Conservation (phyloP, 2,797 vertebrate species). For the Phrynocephalus forsythii region DNA sequence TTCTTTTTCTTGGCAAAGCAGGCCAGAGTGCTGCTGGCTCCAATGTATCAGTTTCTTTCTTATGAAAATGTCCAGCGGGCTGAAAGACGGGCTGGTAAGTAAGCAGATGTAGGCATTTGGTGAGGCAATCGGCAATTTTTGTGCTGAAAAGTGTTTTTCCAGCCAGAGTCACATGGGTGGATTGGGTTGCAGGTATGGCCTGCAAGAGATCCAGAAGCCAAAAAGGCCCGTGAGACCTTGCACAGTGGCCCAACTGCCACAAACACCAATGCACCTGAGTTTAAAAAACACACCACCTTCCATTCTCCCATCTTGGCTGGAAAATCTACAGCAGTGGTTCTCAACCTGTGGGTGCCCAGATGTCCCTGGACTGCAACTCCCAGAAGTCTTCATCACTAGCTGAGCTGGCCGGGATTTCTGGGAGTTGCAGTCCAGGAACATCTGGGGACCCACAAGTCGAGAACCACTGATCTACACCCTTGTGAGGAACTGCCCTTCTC, state of each 20-base stretch:
- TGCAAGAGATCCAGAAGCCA: not conserved
- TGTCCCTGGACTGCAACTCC: too few species aligned
- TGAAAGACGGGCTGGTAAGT: too few species aligned
- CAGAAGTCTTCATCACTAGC: too few species aligned
- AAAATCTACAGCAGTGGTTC: not conserved
- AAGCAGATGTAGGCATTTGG: too few species aligned
- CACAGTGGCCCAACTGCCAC: not conserved
- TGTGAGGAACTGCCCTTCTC: not conserved
- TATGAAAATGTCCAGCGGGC: too few species aligned
- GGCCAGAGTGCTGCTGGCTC: not conserved
- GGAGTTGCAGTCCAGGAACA: too few species aligned
- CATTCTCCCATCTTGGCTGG: not conserved
- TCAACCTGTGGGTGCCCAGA: too few species aligned
- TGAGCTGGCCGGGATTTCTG: too few species aligned
- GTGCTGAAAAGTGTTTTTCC: not conserved
- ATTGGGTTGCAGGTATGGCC: not conserved
- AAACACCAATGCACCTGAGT: not conserved
- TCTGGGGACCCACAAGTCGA: too few species aligned
- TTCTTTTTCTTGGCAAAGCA: conserved; percentile 4
- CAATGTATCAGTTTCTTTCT: not conserved
- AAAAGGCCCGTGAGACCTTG: too few species aligned
- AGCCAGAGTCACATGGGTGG: not conserved
- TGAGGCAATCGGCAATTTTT: not conserved
- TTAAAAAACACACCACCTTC: not conserved
- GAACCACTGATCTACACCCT: too few species aligned